Evolutionary conservation across 2,888 invertebrate species (phyloP), one percentile per base, ranked within the genome.

Genomic region (Hydroisotoma schaefferi): DNA sequence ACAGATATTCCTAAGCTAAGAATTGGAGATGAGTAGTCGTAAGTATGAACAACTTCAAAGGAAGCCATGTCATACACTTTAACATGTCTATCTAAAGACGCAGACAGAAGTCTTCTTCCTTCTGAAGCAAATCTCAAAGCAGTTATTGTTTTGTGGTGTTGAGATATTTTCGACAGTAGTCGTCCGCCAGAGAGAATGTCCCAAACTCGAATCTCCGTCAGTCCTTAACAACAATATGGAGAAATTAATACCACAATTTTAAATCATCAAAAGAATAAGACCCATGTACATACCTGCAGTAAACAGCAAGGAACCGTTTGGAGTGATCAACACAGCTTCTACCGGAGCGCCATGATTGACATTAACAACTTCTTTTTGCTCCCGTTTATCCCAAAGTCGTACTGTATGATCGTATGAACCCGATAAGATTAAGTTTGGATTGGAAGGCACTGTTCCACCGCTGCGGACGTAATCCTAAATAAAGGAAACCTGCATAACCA

Each of bases 141-240:
- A 0, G 94, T 98, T 1, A 98, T 86, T 0, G 95, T 93, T 81
- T 98, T 98, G 77, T 95, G 94, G 78, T 99, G 98, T 73, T 92
- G 88, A 2, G 88, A 88, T 67, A 98, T 83, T 73, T 85, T 86
- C 1, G 90, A 86, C 25, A 98, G 76, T 56, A 92, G 79, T 75
- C 87, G 87, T 10, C 94, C 94, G 27, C 93, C 92, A 68, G 89
- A 85, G 53, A 94, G 82, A 4, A 88, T 85, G 77, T 98, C 97
- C 95, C 95, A 98, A 0, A 98, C 87, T 77, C 88, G 87, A 5
- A 95, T 86, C 76, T 89, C 88, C 33, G 87, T 90, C 0, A 92
- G 93, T 70, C 94, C 84, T 82, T 52, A 33, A 33, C 33, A 33
- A 6, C n/a, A n/a, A n/a, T n/a, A n/a, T n/a, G n/a, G 15, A 6